A percentile compares a stretch with the other conserved stretches of the same genome.
Evolutionary conservation across 2,888 invertebrate species (phyloP).

Genomic region (Conchocele bisecta): DNA sequence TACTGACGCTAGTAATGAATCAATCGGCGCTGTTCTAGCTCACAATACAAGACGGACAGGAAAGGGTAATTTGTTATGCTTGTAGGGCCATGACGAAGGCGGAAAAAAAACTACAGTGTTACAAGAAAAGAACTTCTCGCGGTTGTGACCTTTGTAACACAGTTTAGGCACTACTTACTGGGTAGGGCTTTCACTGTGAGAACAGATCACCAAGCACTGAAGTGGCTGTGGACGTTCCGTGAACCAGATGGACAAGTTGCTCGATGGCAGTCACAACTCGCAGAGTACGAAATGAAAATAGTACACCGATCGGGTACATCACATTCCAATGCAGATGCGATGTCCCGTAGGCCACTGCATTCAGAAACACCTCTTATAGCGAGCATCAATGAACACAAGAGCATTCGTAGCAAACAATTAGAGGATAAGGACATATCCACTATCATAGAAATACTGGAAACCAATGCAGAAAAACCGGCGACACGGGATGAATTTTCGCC

Average conservation of each 20-base stretch:
- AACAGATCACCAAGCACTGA: slow-evolving; percentile 49
- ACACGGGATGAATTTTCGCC: no score
- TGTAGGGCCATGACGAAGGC: not conserved
- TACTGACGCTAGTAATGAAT: not conserved
- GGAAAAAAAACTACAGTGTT: slow-evolving; percentile 7
- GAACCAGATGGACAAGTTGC: slow-evolving; percentile 16
- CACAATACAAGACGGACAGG: not conserved
- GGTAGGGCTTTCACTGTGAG: slow-evolving; percentile 29
- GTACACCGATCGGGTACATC: slow-evolving; percentile 30
- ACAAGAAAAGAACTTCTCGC: slow-evolving; percentile 43
- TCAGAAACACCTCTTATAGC: no score
- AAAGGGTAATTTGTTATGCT: not conserved
- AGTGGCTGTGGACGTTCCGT: slow-evolving; percentile 35
- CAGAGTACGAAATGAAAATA: slow-evolving; percentile 31
- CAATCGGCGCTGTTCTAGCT: not conserved
- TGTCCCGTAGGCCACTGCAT: slow-evolving; percentile 39
- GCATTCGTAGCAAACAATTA: no score
- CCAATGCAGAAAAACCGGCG: not conserved
- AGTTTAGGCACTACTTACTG: slow-evolving; percentile 48
- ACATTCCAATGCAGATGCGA: slow-evolving; percentile 43
- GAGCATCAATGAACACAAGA: no score
- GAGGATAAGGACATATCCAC: no score
- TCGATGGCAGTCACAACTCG: slow-evolving; percentile 38
- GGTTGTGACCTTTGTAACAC: not conserved
- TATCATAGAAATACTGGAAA: slow-evolving; percentile 1